Evolutionary conservation across 2,888 invertebrate genomes (phyloP).

Genomic region (Eupithecia centaureata): DNA sequence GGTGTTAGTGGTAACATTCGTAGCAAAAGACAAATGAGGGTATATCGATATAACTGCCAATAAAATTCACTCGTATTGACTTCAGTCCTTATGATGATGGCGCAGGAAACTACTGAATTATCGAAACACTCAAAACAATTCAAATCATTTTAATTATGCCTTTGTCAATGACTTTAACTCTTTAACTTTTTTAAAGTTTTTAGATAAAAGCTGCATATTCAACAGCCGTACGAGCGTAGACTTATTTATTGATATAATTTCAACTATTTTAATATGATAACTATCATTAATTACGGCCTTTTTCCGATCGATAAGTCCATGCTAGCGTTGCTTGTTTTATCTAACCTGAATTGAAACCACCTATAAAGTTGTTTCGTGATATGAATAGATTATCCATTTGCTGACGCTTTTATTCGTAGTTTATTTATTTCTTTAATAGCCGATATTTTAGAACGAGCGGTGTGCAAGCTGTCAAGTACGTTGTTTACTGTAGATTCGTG

Average conservation of each 20-base stretch:
- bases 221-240: background rate
- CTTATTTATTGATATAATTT: background rate
- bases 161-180: no score
- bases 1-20: no score
- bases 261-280: background rate
- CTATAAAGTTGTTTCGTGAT: background rate
- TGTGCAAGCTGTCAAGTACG: slow-evolving; percentile 6
- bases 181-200: no score
- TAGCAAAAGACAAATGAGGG: no score
- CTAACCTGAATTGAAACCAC: slow-evolving; percentile 1
- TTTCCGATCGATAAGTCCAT: background rate
- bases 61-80: no score
- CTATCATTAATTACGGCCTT: background rate
- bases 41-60: no score
- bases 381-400: background rate
- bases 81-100: no score
- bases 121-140: no score
- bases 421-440: background rate
- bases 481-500: background rate
- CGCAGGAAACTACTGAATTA: no score
- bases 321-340: background rate
- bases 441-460: background rate
- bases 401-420: background rate
- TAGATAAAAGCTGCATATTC: background rate
- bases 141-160: no score